phyloP scores from a whole-genome alignment of 53 echinoderm and acorn worm genomes.

The Holothuria scabra region DNA sequence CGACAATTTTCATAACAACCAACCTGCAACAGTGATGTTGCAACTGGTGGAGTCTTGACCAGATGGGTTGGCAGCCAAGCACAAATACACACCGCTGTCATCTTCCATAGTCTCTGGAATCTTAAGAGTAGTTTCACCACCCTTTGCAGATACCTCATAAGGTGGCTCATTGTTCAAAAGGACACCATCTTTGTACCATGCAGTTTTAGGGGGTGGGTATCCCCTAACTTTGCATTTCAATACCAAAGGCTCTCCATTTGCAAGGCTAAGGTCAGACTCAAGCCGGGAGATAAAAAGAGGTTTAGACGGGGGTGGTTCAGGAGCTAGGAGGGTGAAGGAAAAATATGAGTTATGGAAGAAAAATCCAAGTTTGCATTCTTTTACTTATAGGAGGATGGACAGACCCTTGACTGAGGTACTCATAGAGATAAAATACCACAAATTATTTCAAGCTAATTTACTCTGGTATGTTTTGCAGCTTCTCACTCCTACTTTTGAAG shows the following conservation, averaged over 20 bases:
- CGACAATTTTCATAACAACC: not conserved
- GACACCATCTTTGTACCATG: conserved; percentile 82
- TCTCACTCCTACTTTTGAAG: too few species aligned
- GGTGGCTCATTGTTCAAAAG: conserved; percentile 60
- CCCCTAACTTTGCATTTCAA: conserved; percentile 79
- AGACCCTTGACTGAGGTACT: too few species aligned
- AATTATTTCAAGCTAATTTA: too few species aligned
- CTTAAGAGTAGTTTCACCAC: not conserved
- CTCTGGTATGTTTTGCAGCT: too few species aligned
- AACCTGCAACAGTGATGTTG: conserved; percentile 77
- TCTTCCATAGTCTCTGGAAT: conserved; percentile 50
- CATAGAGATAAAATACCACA: too few species aligned
- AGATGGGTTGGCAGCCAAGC: conserved; percentile 74
- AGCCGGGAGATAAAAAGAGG: conserved; percentile 22
- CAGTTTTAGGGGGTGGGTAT: conserved; percentile 73
- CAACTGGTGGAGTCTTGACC: conserved; percentile 69
- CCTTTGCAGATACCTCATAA: conserved; percentile 12
- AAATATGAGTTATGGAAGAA: not conserved
- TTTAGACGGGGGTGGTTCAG: conserved; percentile 38
- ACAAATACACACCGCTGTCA: conserved; percentile 72
- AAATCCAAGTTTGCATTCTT: not conserved
- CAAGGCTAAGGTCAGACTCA: conserved; percentile 49
- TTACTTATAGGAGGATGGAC: too few species aligned
- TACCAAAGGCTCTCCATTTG: conserved; percentile 68
- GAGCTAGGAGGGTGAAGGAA: not conserved